Percentiles rank a stretch among this genome's conserved stretches.
Evolutionary conservation across 2,888 invertebrate genomes (phyloP).

Genomic region (Chrysodeixis includens): DNA sequence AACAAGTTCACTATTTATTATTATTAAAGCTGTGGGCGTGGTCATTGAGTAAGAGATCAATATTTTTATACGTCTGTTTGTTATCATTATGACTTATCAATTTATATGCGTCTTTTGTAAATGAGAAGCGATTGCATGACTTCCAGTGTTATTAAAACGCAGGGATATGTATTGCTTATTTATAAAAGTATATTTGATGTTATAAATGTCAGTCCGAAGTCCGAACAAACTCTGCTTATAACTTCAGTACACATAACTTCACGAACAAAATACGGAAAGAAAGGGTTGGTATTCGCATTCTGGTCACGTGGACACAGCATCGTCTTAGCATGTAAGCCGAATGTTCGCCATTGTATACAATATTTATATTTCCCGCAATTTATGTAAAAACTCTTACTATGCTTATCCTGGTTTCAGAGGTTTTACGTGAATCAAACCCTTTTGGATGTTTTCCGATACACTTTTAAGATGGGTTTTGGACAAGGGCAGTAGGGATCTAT

Average conservation of each 20-base stretch:
- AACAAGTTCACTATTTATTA: background rate
- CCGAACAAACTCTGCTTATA: background rate
- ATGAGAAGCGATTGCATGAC: background rate
- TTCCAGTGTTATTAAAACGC: no score
- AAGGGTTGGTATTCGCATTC: conserved; percentile 40
- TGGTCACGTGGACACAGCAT: conserved; percentile 47
- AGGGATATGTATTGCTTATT: no score
- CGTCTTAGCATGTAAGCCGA: conserved; percentile 37
- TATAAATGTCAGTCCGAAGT: background rate
- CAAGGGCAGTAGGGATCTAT: background rate
- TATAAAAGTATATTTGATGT: background rate
- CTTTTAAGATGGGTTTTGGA: background rate
- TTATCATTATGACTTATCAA: background rate
- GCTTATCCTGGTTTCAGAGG: conserved; percentile 18
- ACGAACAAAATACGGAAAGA: background rate
- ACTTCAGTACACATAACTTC: background rate
- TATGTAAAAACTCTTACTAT: conserved; percentile 23
- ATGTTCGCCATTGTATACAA: conserved; percentile 38
- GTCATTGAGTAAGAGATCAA: no score
- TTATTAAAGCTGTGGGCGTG: background rate
- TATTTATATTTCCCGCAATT: conserved; percentile 46
- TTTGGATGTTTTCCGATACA: background rate
- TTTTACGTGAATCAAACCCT: conserved; percentile 11
- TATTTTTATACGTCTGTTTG: no score
- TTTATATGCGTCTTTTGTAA: background rate